Evolutionary conservation across 2,113 vertebrate species (phyloP), one percentile per base, ranked within the genome.

Genomic region (Girardinichthys multiradiatus): DNA sequence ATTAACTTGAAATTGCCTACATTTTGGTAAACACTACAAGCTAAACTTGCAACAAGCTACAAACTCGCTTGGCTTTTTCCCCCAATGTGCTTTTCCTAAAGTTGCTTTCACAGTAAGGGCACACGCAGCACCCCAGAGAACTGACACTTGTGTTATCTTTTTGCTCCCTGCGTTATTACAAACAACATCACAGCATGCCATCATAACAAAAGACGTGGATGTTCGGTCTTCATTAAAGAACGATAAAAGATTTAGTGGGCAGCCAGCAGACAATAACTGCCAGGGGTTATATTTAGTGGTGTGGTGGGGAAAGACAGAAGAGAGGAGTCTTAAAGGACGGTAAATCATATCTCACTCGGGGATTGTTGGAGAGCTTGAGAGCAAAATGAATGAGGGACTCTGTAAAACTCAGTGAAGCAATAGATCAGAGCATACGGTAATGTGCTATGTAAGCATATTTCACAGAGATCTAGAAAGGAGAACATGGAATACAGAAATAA

Each of bases 361-460:
- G 74, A 76, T 87, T 86, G 83, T 82, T 80, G 72, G 79, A 83
- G 68, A 72, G 83, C 83, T 79, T 89, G 87, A 85, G 72, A 91
- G 90, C 63, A 87, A 91, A 92, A 95, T 93, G 74, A 91, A 92
- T 86, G 84, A 89, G 84, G 70, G 73, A 62, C 64, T 82, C 87
- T 76, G 19, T 77, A 84, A 76, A 78, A 78, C 78, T 84, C 81
- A 85, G 66, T 60, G 39, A 39, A 72, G 92, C 83, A 77, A 92
- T 91, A 82, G 81, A 94, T 94, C 92, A 92, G 66, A 71, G 65
- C n/a, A 33, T 80, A 68, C 84, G 76, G 59, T 45, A 76, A 21
- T 74, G 81, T 86, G 90, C 90, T 79, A 45, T 78, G 80, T 90
- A 91, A 92, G 90, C 91, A 91, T 61, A 88, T 90, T 90, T 89